Evolutionary conservation across 2,113 vertebrate genomes (phyloP), one percentile per base, ranked within the genome.

Genomic region (Gambusia holbrooki): DNA sequence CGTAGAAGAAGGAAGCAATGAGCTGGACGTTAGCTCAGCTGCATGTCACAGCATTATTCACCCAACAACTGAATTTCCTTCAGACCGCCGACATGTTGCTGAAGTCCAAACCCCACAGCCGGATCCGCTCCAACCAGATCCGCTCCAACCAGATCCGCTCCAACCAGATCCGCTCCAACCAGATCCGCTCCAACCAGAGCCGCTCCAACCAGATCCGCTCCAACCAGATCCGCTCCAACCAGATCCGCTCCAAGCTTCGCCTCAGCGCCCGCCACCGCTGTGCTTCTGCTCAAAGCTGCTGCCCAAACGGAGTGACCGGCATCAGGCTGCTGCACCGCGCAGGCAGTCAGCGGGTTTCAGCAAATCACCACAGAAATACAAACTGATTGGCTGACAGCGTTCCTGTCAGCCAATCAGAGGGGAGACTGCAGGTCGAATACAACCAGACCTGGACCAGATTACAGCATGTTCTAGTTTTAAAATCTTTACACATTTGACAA

Each of bases 41-140:
- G 84, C 87, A 79, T 35, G 74, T 84, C 77, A 54, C 84, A 81
- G 87, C 79, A 87, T 81, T 79, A 84, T 86, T 83, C 84, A 85
- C 88, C 74, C 83, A 88, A 86, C 78, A 77, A 85, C 76, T 58
- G 77, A 79, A 89, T 8, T 0, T 77, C 13, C 70, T 82, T 84
- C 79, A 88, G 80, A 87, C 90, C 83, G 73, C 85, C 76, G 74
- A 88, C 89, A 87, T 84, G 81, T 79, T 80, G 75, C 73, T 37
- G 73, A 63, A 69, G 77, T 87, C 79, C 83, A 86, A 89, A 84
- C 86, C 87, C 84, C 77, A 77, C 22, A 62, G 82, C 62, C 51
- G 76, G 81, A 84, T 64, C 45, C 5, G 73, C 76, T 89, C n/a
- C n/a, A n/a, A n/a, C n/a, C n/a, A n/a, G n/a, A n/a, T n/a, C n/a